These are phyloP conservation scores for Tetrapedia diversipes DNA, from an alignment of 2,888 invertebrate genomes.

Conservation along the genomic window DNA sequence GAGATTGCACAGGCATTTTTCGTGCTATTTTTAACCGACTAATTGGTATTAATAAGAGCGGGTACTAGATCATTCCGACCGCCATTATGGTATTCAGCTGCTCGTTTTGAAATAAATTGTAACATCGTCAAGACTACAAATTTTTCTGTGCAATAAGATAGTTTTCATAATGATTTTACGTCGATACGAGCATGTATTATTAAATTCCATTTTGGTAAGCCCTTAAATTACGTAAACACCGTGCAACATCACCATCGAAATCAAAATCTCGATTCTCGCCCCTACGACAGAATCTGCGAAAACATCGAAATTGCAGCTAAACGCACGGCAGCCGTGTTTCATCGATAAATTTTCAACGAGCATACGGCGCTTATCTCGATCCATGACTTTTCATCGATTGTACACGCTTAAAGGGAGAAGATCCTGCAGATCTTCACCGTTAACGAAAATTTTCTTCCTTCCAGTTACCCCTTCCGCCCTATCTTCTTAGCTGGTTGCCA, in stretches of 20 bases:
- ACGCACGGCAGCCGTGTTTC: not conserved
- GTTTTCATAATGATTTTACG: no score
- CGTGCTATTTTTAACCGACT: no score
- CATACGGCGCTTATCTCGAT: conserved; percentile 40
- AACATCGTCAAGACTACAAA: no score
- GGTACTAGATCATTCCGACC: no score
- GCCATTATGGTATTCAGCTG: no score
- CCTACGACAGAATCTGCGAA: not conserved
- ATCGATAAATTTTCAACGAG: conserved; percentile 52
- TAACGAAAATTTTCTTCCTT: not conserved
- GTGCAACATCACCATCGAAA: not conserved
- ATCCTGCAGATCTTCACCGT: no score
- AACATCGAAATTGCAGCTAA: no score
- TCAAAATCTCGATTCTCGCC: not conserved
- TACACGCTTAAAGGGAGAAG: conserved; percentile 23
- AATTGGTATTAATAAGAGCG: no score
- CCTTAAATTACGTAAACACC: not conserved
- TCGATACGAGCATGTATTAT: no score
- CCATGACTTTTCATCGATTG: conserved; percentile 32
- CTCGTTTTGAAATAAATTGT: no score
- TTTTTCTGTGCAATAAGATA: no score
- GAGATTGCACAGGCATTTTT: not conserved
- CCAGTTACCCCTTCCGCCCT: no score
- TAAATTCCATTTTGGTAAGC: conserved; percentile 8
- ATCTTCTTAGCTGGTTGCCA: not conserved